A percentile compares a stretch with the other conserved stretches of the same genome.
Conservation (phyloP, 1,140 invertebrate species). For the Drosophila kanapiae region DNA sequence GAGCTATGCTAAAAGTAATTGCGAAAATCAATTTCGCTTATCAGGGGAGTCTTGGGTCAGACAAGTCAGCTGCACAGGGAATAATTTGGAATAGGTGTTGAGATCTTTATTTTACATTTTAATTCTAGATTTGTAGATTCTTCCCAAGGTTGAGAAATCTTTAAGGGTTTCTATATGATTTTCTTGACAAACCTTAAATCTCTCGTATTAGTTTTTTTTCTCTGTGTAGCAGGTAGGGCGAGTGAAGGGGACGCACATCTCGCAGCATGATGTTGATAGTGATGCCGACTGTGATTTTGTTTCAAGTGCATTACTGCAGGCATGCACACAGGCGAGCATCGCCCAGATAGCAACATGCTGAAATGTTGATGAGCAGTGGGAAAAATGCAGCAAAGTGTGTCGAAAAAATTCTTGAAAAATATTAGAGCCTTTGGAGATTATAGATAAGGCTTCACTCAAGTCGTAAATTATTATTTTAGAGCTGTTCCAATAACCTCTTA, state of each 20-base stretch:
- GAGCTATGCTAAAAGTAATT: slow-evolving; percentile 81
- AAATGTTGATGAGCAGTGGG: slow-evolving; percentile 48
- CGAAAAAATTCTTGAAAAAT: not conserved
- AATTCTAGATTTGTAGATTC: too few species aligned
- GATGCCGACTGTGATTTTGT: slow-evolving; percentile 60
- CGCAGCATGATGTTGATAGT: slow-evolving; percentile 34
- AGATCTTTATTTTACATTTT: too few species aligned
- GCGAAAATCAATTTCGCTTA: slow-evolving; percentile 82
- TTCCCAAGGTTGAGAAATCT: too few species aligned
- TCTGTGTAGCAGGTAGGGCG: slow-evolving; percentile 13
- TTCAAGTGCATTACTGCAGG: slow-evolving; percentile 57
- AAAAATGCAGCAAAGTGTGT: not conserved
- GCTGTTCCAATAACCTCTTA: too few species aligned
- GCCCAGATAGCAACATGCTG: slow-evolving; percentile 22
- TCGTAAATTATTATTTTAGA: not conserved
- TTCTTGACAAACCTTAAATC: not conserved
- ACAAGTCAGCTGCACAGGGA: slow-evolving; percentile 10
- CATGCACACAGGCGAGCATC: slow-evolving; percentile 36
- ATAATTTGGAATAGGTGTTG: not conserved
- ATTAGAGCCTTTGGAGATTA: not conserved
- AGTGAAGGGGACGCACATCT: slow-evolving; percentile 3
- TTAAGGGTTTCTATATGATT: not conserved
- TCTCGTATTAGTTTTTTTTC: not conserved
- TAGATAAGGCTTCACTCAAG: slow-evolving; percentile 4
- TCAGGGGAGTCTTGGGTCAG: slow-evolving; percentile 64